Percentiles rank a stretch among this genome's conserved stretches.
Evolutionary conservation across 2,113 vertebrate genomes (phyloP).

Genomic region (Strix uralensis): DNA sequence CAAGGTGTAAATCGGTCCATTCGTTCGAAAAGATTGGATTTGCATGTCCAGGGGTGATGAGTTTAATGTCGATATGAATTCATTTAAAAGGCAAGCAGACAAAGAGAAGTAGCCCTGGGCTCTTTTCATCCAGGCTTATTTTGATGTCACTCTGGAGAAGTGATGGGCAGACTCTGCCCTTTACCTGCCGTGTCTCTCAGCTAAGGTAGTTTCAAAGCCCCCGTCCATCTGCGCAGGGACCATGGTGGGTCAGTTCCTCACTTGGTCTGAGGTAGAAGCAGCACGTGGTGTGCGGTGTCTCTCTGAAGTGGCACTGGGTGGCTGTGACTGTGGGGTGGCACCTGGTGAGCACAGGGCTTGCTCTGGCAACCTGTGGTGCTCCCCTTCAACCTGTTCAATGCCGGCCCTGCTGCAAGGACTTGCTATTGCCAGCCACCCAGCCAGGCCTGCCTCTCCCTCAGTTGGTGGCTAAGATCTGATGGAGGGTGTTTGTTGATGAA

Average conservation of each 20-base stretch:
- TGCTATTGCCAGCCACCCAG: neutral
- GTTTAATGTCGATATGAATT: neutral
- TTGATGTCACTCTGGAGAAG: neutral
- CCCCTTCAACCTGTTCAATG: neutral
- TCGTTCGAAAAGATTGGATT: neutral
- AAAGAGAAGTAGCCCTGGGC: neutral
- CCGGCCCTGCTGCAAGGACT: neutral
- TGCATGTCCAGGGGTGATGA: neutral
- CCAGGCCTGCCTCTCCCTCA: accelerated
- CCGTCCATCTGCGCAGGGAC: accelerated
- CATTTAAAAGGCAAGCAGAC: neutral
- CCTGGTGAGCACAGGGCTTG: neutral
- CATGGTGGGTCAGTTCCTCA: accelerated
- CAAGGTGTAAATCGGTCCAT: neutral
- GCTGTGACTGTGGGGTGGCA: neutral
- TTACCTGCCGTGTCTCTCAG: neutral
- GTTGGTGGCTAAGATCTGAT: accelerated
- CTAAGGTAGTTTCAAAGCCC: neutral
- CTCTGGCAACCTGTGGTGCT: neutral
- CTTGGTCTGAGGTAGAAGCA: neutral
- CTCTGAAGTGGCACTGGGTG: neutral
- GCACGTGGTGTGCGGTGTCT: accelerated
- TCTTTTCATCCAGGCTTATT: neutral
- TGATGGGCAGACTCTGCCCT: neutral
- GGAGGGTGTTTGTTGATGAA: neutral